Percentiles rank a stretch among this genome's conserved stretches.
Conservation (phyloP, 2,797 vertebrate genomes). For the Botia kubotai region DNA sequence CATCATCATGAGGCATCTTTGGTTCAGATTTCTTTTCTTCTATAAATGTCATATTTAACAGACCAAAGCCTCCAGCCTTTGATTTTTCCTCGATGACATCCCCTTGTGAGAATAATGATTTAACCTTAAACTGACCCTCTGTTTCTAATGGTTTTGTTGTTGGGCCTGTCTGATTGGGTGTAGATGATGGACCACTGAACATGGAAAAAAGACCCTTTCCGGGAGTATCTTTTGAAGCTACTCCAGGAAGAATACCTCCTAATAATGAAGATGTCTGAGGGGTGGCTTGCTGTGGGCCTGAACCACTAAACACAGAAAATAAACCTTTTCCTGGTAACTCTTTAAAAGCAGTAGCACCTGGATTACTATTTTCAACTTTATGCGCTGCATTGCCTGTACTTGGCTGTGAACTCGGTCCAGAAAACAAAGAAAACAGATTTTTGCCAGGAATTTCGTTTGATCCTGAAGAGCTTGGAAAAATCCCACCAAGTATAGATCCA, state of each 20-base stretch:
- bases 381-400: conserved; percentile 24
- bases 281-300: conserved; percentile 63
- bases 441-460: conserved; percentile 68
- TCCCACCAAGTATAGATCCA: conserved; percentile 68
- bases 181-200: conserved; percentile 67
- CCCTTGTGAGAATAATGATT: conserved; percentile 72
- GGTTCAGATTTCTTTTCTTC: conserved; percentile 71
- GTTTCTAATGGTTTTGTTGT: conserved; percentile 66
- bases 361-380: conserved; percentile 58
- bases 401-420: conserved; percentile 62
- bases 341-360: conserved; percentile 65
- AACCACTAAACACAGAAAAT: conserved; percentile 74
- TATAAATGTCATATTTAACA: conserved; percentile 71
- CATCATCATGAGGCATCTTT: conserved; percentile 56
- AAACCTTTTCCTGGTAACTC: conserved; percentile 73
- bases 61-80: conserved; percentile 72
- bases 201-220: conserved; percentile 81
- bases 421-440: conserved; percentile 74
- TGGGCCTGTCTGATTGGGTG: conserved; percentile 41
- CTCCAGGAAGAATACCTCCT: conserved; percentile 69
- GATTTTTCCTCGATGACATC: conserved; percentile 62
- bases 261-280: conserved; percentile 65
- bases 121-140: conserved; percentile 69
- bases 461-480: conserved; percentile 66
- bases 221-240: conserved; percentile 68